Percentiles rank a stretch among this genome's conserved stretches.
Conservation (phyloP, 2,797 vertebrate species). For the Channallabes apus region DNA sequence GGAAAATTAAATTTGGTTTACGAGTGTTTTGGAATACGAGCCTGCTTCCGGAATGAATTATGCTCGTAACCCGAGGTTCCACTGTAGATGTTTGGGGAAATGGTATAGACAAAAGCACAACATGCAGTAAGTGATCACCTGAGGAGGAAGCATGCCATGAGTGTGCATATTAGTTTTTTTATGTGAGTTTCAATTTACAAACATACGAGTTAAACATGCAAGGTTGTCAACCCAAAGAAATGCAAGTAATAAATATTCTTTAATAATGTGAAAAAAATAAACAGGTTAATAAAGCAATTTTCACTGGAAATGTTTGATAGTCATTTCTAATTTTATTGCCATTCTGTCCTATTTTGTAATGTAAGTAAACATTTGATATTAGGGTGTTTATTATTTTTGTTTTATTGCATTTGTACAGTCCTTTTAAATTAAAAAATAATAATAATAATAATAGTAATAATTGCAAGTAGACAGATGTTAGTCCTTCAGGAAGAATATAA, state of each 20-base stretch:
- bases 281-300: neutral
- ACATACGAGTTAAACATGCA: neutral
- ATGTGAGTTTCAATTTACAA: neutral
- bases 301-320: neutral
- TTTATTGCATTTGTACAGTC: neutral
- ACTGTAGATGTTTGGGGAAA: neutral
- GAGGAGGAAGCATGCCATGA: neutral
- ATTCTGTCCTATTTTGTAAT: neutral
- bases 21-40: too few relatives aligned
- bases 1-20: too few relatives aligned
- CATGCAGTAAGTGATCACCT: neutral
- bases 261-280: too few relatives aligned
- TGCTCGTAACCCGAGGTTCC: too few relatives aligned
- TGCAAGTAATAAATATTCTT: neutral
- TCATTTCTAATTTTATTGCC: neutral
- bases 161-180: neutral
- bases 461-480: neutral
- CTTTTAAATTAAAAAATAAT: neutral
- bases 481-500: neutral
- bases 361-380: neutral
- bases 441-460: too few relatives aligned
- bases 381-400: neutral
- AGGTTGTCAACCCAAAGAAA: neutral
- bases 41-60: too few relatives aligned
- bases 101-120: neutral